These are phyloP conservation scores for Furcifer pardalis DNA, from an alignment of 2,797 vertebrate species.

Conservation along the genomic window DNA sequence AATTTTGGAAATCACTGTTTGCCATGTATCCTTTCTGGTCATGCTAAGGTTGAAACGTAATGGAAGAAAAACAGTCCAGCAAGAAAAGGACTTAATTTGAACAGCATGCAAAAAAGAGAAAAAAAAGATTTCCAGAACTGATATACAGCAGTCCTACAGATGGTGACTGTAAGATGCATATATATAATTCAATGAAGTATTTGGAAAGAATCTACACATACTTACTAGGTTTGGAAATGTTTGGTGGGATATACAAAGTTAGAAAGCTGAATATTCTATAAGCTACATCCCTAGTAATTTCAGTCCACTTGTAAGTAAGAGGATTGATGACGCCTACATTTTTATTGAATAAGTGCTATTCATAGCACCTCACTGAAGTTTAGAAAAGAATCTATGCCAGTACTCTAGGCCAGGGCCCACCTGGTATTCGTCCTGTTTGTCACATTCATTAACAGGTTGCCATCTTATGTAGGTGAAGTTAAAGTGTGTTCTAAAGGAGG, in stretches of 20 bases:
- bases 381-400: neutral
- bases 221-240: too few species aligned
- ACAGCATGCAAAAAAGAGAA: too few species aligned
- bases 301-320: neutral
- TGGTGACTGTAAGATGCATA: neutral
- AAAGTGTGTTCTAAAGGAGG: neutral
- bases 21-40: too few species aligned
- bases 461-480: neutral
- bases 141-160: neutral
- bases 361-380: neutral
- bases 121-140: too few species aligned
- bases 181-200: neutral
- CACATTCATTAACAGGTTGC: neutral
- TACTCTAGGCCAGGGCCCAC: neutral
- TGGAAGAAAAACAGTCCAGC: too few species aligned
- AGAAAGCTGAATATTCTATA: neutral
- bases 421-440: neutral
- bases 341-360: neutral
- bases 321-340: neutral
- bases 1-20: too few species aligned
- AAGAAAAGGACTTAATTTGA: too few species aligned
- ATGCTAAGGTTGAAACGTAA: too few species aligned
- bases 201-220: neutral
- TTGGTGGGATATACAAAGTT: neutral
- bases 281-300: neutral